Evolutionary conservation across 2,888 invertebrate species (phyloP).

Genomic region (Geotrupes spiniger): DNA sequence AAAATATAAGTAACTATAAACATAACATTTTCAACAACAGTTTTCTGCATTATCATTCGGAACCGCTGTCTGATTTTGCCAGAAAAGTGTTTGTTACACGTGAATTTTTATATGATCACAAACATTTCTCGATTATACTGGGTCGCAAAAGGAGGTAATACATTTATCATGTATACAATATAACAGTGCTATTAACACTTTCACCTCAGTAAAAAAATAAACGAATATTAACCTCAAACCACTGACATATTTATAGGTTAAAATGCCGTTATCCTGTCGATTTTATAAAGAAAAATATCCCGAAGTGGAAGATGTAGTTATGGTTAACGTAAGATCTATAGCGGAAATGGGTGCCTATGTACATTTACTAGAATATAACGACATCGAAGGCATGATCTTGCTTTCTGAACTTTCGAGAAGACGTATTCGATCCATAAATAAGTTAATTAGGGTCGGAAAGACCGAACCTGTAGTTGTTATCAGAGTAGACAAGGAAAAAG

Average conservation of each 20-base stretch:
- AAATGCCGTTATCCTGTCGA: conserved; percentile 91
- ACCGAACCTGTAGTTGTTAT: conserved; percentile 99
- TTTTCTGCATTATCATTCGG: too few species aligned
- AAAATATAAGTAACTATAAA: too few species aligned
- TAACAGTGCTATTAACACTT: too few species aligned
- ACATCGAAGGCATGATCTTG: conserved; percentile 99
- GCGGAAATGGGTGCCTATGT: conserved; percentile 99
- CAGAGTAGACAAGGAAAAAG: conserved; percentile 99
- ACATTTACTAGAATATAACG: conserved; percentile 95
- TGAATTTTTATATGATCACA: too few species aligned
- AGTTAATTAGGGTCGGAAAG: conserved; percentile 96
- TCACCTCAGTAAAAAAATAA: too few species aligned
- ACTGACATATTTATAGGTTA: conserved; percentile 30
- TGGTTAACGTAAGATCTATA: conserved; percentile 97
- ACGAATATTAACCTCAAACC: conserved; percentile 11
- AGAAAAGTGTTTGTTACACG: too few species aligned
- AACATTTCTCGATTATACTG: too few species aligned
- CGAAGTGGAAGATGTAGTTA: conserved; percentile 98
- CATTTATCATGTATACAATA: too few species aligned
- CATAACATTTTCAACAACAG: too few species aligned
- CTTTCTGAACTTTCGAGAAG: conserved; percentile 96
- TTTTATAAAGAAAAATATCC: conserved; percentile 98
- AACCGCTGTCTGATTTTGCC: too few species aligned
- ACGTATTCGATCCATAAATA: conserved; percentile 99
- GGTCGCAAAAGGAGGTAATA: too few species aligned